Conservation (phyloP, 2,113 vertebrate genomes). For the Oryzias curvinotus region DNA sequence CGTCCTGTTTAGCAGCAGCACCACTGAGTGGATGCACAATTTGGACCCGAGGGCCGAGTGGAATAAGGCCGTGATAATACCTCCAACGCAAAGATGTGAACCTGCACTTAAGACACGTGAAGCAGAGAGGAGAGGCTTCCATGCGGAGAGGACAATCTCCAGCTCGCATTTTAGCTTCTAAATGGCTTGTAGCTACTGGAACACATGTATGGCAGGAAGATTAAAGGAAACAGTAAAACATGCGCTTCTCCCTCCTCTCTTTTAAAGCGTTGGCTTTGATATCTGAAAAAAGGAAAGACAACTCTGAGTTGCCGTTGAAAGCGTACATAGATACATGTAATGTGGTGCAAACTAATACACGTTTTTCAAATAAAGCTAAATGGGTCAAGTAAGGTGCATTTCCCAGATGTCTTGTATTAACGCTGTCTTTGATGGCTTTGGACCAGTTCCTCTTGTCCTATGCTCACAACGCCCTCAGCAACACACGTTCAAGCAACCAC, state of each 20-base stretch:
- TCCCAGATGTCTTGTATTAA: slow-evolving; percentile 22
- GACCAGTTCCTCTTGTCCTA: slow-evolving; percentile 8
- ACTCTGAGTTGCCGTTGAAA: slow-evolving; percentile 6
- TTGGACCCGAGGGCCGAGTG: slow-evolving; percentile 35
- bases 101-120: slow-evolving; percentile 1
- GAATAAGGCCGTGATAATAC: slow-evolving; percentile 37
- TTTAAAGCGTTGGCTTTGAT: slow-evolving; percentile 10
- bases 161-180: slow-evolving; percentile 14
- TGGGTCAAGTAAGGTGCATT: slow-evolving; percentile 27
- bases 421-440: slow-evolving; percentile 15
- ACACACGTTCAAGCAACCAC: too few species aligned
- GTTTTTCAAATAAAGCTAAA: slow-evolving; percentile 8
- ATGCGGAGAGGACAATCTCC: slow-evolving; percentile 24
- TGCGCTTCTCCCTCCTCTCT: neutral
- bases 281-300: neutral
- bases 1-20: slow-evolving; percentile 26
- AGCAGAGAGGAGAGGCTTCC: slow-evolving; percentile 1
- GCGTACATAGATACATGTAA: slow-evolving; percentile 6
- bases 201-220: slow-evolving; percentile 14
- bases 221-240: slow-evolving; percentile 23
- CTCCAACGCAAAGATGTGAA: slow-evolving; percentile 31
- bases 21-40: slow-evolving; percentile 42
- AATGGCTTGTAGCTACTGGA: slow-evolving; percentile 23
- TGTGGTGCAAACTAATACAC: slow-evolving; percentile 1
- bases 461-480: too few species aligned